Percentiles rank a stretch among this genome's conserved stretches.
These are phyloP conservation scores for Napeogenes sylphis DNA, from an alignment of 2,888 invertebrate species.

Conservation along the genomic window DNA sequence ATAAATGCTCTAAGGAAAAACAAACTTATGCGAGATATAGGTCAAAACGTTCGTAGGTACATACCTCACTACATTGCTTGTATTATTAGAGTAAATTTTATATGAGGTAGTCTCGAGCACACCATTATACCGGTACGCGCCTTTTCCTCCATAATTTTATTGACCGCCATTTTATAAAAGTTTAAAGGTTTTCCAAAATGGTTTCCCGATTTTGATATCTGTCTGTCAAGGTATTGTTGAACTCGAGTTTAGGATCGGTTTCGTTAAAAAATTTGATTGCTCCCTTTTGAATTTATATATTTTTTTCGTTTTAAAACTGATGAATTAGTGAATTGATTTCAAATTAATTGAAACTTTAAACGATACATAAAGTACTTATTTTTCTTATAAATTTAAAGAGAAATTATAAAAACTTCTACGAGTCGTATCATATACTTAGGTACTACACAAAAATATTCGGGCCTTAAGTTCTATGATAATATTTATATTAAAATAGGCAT, in stretches of 20 bases:
- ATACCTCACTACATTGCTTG: constrained; percentile 26
- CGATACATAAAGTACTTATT: too few species aligned
- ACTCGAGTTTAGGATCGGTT: not conserved
- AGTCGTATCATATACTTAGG: too few species aligned
- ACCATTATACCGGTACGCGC: constrained; percentile 26
- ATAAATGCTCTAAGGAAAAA: constrained; percentile 26
- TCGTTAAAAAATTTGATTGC: not conserved
- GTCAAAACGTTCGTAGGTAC: constrained; percentile 23
- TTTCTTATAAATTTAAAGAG: too few species aligned
- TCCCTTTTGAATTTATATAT: too few species aligned
- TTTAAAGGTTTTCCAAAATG: constrained; percentile 18
- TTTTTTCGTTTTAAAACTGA: too few species aligned
- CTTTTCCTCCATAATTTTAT: constrained; percentile 26
- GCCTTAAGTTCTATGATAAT: not conserved
- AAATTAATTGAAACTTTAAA: too few species aligned
- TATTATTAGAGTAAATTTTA: constrained; percentile 29
- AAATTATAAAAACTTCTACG: too few species aligned
- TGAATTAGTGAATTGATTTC: too few species aligned
- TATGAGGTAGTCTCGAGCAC: constrained; percentile 28
- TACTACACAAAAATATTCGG: too few species aligned
- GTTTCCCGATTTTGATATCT: constrained; percentile 19
- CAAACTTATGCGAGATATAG: constrained; percentile 26
- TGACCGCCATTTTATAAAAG: constrained; percentile 20
- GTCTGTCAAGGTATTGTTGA: constrained; percentile 15
- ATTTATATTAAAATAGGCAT: constrained; percentile 15